These are phyloP conservation scores for Trissolcus basalis DNA, from an alignment of 1,140 invertebrate genomes.

Conservation along the genomic window DNA sequence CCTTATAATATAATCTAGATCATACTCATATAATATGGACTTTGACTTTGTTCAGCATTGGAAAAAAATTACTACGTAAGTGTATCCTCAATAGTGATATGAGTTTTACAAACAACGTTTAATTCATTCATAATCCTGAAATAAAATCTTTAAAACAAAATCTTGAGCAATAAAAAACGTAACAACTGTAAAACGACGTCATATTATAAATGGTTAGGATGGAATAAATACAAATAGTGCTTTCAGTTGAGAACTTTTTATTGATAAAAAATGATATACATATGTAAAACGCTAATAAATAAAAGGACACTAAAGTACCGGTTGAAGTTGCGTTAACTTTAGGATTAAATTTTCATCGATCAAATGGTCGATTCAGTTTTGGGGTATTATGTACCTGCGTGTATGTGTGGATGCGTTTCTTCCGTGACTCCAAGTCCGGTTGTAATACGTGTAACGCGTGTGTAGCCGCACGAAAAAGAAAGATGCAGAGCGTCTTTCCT, in stretches of 20 bases:
- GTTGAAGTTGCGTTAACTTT: slow-evolving; percentile 42
- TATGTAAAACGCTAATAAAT: slow-evolving; percentile 52
- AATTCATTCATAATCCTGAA: too few relatives aligned
- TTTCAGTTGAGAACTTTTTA: slow-evolving; percentile 42
- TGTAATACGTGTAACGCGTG: slow-evolving; percentile 1
- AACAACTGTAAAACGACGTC: too few relatives aligned
- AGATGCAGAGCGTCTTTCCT: slow-evolving; percentile 14
- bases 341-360: slow-evolving; percentile 47
- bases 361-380: slow-evolving; percentile 20
- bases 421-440: background rate
- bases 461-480: slow-evolving; percentile 16
- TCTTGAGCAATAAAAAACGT: too few relatives aligned
- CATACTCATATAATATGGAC: slow-evolving; percentile 42
- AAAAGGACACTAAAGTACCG: slow-evolving; percentile 49
- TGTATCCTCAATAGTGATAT: too few relatives aligned
- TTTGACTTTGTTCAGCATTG: slow-evolving; percentile 37
- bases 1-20: slow-evolving; percentile 55
- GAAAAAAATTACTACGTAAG: background rate
- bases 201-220: too few relatives aligned
- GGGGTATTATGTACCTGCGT: slow-evolving; percentile 1
- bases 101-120: too few relatives aligned
- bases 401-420: slow-evolving; percentile 1
- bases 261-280: slow-evolving; percentile 59
- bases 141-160: too few relatives aligned
- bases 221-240: too few relatives aligned